A percentile compares a stretch with the other conserved stretches of the same genome.
These are phyloP conservation scores for Campoletis raptor DNA, from an alignment of 2,888 invertebrate species.

Conservation along the genomic window DNA sequence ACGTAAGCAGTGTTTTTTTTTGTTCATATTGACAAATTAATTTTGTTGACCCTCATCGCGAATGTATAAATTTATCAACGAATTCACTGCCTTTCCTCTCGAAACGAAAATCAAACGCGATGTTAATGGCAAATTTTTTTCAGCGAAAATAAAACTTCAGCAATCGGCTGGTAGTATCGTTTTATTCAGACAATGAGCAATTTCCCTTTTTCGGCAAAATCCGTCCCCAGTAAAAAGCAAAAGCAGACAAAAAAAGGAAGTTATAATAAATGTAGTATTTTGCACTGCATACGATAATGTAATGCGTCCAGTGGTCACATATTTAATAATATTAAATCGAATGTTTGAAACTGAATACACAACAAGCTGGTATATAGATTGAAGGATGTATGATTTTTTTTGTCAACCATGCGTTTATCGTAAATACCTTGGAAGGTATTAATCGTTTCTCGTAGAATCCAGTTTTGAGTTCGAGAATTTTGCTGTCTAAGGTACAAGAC, in stretches of 20 bases:
- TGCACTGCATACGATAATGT: slow-evolving; percentile 69
- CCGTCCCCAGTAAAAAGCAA: slow-evolving; percentile 76
- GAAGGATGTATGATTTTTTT: slow-evolving; percentile 11
- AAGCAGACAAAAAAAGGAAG: slow-evolving; percentile 15
- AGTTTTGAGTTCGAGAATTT: slow-evolving; percentile 16
- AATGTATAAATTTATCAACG: slow-evolving; percentile 12
- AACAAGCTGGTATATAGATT: slow-evolving; percentile 67
- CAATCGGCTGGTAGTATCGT: not conserved
- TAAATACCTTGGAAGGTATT: slow-evolving; percentile 26
- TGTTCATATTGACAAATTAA: slow-evolving; percentile 15
- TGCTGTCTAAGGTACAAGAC: not conserved
- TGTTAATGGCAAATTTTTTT: not conserved
- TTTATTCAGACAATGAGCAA: slow-evolving; percentile 18
- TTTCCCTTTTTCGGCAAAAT: slow-evolving; percentile 76
- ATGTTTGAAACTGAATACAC: slow-evolving; percentile 74
- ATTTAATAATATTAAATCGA: slow-evolving; percentile 74
- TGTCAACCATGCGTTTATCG: slow-evolving; percentile 37
- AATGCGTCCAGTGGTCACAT: slow-evolving; percentile 62
- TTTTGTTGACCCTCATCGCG: not conserved
- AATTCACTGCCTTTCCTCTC: slow-evolving; percentile 28
- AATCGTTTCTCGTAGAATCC: slow-evolving; percentile 1
- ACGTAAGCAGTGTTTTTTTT: not conserved
- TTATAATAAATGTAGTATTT: slow-evolving; percentile 69
- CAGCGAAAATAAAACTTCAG: not conserved
- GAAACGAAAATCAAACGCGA: slow-evolving; percentile 23